Evolutionary conservation across 2,113 vertebrate species (phyloP).

Genomic region (Ardeotis arabs): DNA sequence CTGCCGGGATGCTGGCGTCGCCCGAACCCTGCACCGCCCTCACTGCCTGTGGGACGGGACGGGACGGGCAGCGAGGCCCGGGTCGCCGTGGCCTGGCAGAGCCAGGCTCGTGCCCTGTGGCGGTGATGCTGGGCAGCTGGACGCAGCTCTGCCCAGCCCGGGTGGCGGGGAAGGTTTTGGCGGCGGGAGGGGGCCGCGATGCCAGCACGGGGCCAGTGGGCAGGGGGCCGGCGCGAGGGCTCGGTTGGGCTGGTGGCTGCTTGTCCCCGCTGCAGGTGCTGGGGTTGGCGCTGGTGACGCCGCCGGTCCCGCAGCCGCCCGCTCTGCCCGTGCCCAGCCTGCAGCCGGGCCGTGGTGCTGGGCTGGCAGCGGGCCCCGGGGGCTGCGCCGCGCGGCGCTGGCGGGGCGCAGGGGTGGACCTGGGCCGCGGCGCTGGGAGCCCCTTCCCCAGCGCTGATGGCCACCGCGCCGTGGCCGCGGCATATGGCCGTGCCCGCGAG

Average conservation of each 20-base stretch:
- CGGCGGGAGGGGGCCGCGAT: background rate
- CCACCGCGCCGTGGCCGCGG: background rate
- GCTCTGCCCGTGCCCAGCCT: background rate
- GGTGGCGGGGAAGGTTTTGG: background rate
- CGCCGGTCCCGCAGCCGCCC: fast-evolving
- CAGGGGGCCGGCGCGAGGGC: fast-evolving
- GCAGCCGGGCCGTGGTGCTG: fast-evolving
- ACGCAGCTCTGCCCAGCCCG: background rate
- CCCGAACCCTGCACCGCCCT: background rate
- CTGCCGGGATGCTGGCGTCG: background rate
- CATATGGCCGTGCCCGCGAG: background rate
- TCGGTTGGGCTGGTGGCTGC: background rate
- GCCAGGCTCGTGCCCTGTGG: background rate
- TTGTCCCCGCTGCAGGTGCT: background rate
- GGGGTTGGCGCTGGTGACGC: background rate
- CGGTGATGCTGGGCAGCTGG: background rate
- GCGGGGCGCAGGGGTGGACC: background rate
- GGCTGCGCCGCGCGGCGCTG: background rate
- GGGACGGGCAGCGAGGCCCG: background rate
- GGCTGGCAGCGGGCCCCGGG: background rate
- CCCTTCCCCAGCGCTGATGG: background rate
- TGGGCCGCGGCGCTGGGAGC: fast-evolving
- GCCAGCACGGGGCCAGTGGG: background rate
- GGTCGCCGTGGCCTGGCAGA: background rate
- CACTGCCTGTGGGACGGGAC: fast-evolving